Evolutionary conservation across 1,140 invertebrate species (phyloP), one percentile per base, ranked within the genome.

Genomic region (Hyphantria cunea): DNA sequence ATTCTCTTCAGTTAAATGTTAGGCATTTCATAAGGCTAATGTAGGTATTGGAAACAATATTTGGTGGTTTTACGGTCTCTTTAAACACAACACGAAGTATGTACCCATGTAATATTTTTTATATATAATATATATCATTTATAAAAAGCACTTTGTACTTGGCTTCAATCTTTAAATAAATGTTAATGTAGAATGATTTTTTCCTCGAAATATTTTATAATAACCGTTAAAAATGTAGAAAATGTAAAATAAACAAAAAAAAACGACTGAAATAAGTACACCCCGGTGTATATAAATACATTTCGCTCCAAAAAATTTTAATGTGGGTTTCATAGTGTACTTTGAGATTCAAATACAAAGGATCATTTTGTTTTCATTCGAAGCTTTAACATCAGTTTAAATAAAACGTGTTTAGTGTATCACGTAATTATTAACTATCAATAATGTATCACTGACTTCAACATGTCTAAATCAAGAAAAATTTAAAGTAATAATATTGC

Each of bases 21-120:
- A 90, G 85, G 87, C 87, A 86, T 82, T 84, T 78, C 72, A 80
- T 90, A 90, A 90, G 87, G 87, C 87, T 90, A 90, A 90, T 84
- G 85, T 76, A 83, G 76, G 80, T 87, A 82, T 81, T 84, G 83
- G 81, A 82, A 90, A 86, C 80, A 83, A 88, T 87, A 86, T 87
- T 90, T 90, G 85, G 87, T 87, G 81, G 81, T 80, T 81, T 76
- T 67, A 77, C 72, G 79, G 80, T 78, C 65, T 84, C 64, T 74
- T 76, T 76, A 78, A 77, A 80, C 76, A 82, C 78, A 80, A 85
- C 72, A 75, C 67, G 66, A 79, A 76, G 50, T 53, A 59, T 63
- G 70, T 77, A 80, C 70, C 67, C 72, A 70, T 66, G 64, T 68
- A 67, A 42, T 47, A 56, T 58, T n/a, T n/a, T n/a, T 72, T 69